These are phyloP conservation scores for Lordiphosa clarofinis DNA, from an alignment of 1,140 invertebrate genomes.

Conservation along the genomic window DNA sequence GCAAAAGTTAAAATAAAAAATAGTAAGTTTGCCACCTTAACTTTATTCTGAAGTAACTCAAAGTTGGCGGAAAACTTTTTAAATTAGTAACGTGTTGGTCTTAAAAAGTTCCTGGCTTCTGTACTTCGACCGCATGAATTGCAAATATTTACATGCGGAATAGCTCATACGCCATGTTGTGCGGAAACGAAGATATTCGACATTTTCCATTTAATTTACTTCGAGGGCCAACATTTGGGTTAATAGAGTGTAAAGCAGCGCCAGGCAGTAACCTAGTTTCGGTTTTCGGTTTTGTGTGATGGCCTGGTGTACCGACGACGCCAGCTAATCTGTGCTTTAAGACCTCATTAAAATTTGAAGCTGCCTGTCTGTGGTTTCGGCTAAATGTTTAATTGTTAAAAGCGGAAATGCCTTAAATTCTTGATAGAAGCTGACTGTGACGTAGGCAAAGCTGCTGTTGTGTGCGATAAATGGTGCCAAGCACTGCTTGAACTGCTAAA, in stretches of 20 bases:
- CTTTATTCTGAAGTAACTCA: conserved; percentile 28
- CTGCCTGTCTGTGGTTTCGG: conserved; percentile 14
- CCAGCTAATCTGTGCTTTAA: conserved; percentile 55
- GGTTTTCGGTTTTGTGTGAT: conserved; percentile 11
- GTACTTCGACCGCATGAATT: conserved; percentile 20
- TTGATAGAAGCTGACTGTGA: conserved; percentile 28
- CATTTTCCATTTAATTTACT: conserved; percentile 78
- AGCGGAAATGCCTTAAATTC: conserved; percentile 7
- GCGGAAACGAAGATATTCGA: conserved; percentile 34
- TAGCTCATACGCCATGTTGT: background rate
- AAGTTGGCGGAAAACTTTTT: conserved; percentile 46
- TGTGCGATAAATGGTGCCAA: conserved; percentile 48
- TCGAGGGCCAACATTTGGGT: conserved; percentile 68
- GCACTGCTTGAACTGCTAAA: conserved; percentile 30
- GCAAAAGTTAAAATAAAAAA: conserved; percentile 17
- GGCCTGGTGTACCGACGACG: conserved; percentile 7
- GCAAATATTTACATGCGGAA: conserved; percentile 7
- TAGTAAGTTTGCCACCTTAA: conserved; percentile 26
- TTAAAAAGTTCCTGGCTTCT: conserved; percentile 16
- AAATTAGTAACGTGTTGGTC: conserved; percentile 41
- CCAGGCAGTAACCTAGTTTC: conserved; percentile 55
- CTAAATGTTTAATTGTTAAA: conserved; percentile 32
- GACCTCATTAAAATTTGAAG: conserved; percentile 68
- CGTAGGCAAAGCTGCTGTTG: conserved; percentile 26
- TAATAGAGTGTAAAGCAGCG: conserved; percentile 74